These are phyloP conservation scores for Spondyliosoma cantharus DNA, from an alignment of 2,797 vertebrate genomes.

Conservation along the genomic window DNA sequence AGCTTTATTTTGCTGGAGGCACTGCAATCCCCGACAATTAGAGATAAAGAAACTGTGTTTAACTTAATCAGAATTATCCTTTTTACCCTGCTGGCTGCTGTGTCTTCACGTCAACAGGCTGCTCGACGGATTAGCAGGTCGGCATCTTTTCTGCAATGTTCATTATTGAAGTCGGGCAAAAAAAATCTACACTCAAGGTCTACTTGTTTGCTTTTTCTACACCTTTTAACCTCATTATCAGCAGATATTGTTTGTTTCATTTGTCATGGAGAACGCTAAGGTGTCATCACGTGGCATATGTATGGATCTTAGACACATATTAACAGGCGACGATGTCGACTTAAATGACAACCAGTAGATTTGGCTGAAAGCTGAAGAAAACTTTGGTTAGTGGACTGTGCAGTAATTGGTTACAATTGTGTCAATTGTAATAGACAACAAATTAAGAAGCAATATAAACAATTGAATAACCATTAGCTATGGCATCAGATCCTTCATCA, in stretches of 20 bases:
- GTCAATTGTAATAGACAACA: no score
- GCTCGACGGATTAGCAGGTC: neutral
- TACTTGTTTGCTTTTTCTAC: neutral
- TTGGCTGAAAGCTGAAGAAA: neutral
- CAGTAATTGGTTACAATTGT: no score
- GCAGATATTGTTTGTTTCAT: constrained; percentile 1
- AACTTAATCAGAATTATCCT: constrained; percentile 21
- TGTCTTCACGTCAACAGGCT: constrained; percentile 8
- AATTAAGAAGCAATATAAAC: no score
- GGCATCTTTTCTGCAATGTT: neutral
- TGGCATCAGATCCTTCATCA: no score
- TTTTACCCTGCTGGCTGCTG: neutral
- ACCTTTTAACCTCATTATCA: constrained; percentile 1
- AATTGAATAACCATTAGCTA: no score
- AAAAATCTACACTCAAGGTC: neutral
- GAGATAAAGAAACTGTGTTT: constrained; percentile 21
- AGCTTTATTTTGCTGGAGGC: constrained; percentile 26
- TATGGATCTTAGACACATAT: no score
- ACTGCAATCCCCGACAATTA: constrained; percentile 31
- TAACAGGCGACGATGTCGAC: no score
- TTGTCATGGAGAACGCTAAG: constrained; percentile 9
- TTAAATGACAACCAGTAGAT: no score
- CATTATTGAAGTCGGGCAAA: neutral
- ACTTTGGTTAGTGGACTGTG: no score
- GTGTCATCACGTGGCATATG: neutral